Base-by-base conservation (phyloP, 2,888 invertebrate genomes). In the Malthinus flaveolus region DNA sequence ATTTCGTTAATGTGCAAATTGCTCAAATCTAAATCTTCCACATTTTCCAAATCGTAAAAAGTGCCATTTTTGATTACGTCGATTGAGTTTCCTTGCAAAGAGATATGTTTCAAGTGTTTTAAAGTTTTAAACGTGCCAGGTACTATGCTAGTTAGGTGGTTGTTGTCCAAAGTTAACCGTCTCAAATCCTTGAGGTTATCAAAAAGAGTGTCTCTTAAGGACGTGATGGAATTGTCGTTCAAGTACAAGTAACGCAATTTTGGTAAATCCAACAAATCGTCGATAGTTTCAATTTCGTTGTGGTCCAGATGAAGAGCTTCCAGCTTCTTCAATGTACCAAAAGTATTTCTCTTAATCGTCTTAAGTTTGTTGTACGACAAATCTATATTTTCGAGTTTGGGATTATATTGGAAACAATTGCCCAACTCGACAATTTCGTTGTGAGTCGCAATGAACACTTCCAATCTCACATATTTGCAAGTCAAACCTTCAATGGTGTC, bases 121-220 rank as follows among this genome's bases (percentile, higher is more conserved):
- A 58, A 34, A 37, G 46, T 37, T 7, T 32, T 15, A 45, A 56
- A 62, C 32, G 49, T 59, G n/a, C 33, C 36, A 1, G 49, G 52
- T 32, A 12, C n/a, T 8, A 35, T 47, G 2, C 10, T 35, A 31
- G 36, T 51, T 5, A 59, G 31, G n/a, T 46, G 33, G 12, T 59
- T 62, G n/a, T 53, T 34, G 13, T 52, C 39, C 15, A 54, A 32
- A 13, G 32, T 32, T 11, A 54, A 33, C n/a, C 32, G 7, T 7
- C 8, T 10, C n/a, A 54, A 36, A 15, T 47, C 36, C 31, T 1
- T 3, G 13, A 47, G 32, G 10, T 45, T 35, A 3, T 2, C 7
- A 36, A 52, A 52, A 10, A 33, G 32, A 1, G 31, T 44, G n/a
- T 11, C 13, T 1, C 34, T 34, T 11, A 52, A 8, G 1, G 10